Evolutionary conservation across 2,113 vertebrate species (phyloP).

Genomic region (Platycercus adscitus): DNA sequence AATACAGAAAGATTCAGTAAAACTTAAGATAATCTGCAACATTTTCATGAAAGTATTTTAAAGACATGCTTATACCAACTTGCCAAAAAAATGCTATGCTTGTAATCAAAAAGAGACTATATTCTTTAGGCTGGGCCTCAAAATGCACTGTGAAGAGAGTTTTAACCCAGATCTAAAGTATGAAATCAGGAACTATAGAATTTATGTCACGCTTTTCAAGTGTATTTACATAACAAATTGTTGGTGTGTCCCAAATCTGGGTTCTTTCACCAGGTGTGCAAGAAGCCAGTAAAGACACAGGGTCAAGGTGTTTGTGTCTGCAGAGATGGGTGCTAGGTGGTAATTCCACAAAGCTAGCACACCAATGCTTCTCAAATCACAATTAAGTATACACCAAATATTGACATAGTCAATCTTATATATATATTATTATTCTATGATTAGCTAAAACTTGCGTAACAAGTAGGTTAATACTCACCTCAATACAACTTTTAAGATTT

Average conservation of each 20-base stretch:
- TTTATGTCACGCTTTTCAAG: background rate
- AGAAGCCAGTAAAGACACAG: background rate
- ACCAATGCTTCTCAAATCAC: background rate
- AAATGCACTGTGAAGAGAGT: background rate
- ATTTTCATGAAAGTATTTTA: background rate
- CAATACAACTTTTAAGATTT: background rate
- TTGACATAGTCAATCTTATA: background rate
- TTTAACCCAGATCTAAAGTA: background rate
- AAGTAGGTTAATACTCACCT: background rate
- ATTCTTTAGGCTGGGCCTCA: background rate
- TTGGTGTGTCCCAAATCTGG: background rate
- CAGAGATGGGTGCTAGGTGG: background rate
- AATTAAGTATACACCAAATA: background rate
- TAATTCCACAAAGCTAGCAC: background rate
- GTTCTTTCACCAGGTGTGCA: background rate
- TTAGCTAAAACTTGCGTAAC: background rate
- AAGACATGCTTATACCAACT: background rate
- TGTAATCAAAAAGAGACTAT: background rate
- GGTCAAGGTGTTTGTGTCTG: background rate
- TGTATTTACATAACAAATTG: background rate
- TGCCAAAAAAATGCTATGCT: background rate
- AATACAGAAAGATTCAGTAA: background rate
- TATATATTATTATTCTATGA: background rate
- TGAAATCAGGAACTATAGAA: background rate
- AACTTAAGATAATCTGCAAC: background rate